Evolutionary conservation across 64 coral and sea anemone species (phyloP).

Genomic region (Dendrophyllia cribrosa): DNA sequence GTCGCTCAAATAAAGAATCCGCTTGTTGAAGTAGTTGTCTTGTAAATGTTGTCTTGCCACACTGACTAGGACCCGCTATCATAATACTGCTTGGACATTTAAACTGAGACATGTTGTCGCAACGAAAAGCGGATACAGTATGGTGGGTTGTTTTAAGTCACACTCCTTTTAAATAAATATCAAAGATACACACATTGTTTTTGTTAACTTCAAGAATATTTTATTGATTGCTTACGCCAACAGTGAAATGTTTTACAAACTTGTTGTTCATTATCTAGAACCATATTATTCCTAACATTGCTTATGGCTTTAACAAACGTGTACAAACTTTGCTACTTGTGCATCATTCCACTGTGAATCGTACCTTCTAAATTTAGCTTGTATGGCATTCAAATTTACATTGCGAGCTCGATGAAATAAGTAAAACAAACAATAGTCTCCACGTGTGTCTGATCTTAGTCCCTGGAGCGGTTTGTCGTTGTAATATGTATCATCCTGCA

Average conservation of each 20-base stretch:
- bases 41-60: too few species aligned
- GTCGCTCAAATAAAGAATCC: too few species aligned
- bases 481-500: not conserved
- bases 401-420: not conserved
- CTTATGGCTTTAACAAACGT: not conserved
- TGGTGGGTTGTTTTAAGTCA: not conserved
- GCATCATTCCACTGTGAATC: not conserved
- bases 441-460: not conserved
- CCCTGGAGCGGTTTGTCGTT: conserved; percentile 9
- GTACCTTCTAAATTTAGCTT: not conserved
- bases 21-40: too few species aligned
- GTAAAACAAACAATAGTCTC: conserved; percentile 29
- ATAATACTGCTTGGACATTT: too few species aligned
- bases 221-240: too few species aligned
- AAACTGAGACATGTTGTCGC: too few species aligned
- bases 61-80: too few species aligned
- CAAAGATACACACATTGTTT: not conserved
- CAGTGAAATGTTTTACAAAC: too few species aligned
- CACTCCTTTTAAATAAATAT: not conserved
- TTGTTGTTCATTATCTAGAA: too few species aligned
- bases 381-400: not conserved
- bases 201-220: not conserved
- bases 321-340: not conserved
- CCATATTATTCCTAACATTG: too few species aligned
- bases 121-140: not conserved